These are phyloP conservation scores for Dasyornis broadbenti DNA, from an alignment of 2,113 vertebrate genomes.

Conservation along the genomic window DNA sequence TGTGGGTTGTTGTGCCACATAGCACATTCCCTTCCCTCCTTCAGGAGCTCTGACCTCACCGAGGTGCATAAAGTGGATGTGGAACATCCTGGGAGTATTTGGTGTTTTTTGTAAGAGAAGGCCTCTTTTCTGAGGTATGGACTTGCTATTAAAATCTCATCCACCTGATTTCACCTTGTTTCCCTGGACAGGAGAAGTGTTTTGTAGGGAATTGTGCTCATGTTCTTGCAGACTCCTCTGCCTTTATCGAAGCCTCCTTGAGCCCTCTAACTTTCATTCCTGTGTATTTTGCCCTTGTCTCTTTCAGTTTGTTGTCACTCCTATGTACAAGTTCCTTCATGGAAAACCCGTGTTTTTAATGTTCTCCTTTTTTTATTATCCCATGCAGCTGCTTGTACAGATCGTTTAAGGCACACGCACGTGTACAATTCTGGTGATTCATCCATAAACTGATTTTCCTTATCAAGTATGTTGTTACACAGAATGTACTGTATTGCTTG, in stretches of 20 bases:
- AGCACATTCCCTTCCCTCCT: background rate
- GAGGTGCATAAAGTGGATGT: background rate
- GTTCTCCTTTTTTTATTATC: background rate
- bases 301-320: background rate
- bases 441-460: background rate
- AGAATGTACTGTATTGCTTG: background rate
- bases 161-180: background rate
- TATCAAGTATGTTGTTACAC: background rate
- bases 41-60: background rate
- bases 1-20: background rate
- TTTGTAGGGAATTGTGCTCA: background rate
- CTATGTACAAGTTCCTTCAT: fast-evolving
- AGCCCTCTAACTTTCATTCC: background rate
- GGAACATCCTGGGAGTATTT: background rate
- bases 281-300: background rate
- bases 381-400: background rate
- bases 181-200: background rate
- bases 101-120: background rate
- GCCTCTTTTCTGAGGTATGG: background rate
- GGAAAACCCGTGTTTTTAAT: background rate
- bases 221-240: background rate
- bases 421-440: background rate
- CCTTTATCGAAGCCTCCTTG: background rate
- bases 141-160: background rate
- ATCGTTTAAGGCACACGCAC: background rate